Percentiles rank a stretch among this genome's conserved stretches.
Conservation (phyloP, 2,888 invertebrate species). For the Phragmatobia fuliginosa region DNA sequence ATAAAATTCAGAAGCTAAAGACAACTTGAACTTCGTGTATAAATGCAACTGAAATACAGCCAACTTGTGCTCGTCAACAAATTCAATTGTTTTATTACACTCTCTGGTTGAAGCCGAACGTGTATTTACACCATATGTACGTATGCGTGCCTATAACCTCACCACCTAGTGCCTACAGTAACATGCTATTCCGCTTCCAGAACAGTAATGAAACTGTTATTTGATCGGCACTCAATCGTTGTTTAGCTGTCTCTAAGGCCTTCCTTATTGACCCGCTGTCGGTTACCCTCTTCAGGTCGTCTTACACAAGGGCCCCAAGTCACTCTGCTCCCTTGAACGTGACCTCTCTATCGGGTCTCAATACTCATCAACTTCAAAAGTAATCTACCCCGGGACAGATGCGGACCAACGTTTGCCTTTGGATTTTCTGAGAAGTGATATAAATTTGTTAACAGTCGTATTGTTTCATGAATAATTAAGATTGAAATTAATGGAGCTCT, state of each 20-base stretch:
- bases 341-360: slow-evolving; percentile 40
- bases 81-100: not conserved
- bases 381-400: slow-evolving; percentile 45
- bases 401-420: slow-evolving; percentile 38
- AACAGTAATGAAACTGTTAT: slow-evolving; percentile 36
- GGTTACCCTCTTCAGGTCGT: slow-evolving; percentile 40
- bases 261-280: slow-evolving; percentile 35
- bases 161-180: not conserved
- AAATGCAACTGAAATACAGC: not conserved
- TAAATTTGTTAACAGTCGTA: slow-evolving; percentile 44
- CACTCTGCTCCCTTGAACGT: slow-evolving; percentile 47
- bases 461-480: slow-evolving; percentile 2
- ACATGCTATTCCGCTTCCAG: not conserved
- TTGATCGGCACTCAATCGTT: slow-evolving; percentile 40
- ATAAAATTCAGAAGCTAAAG: too few species aligned
- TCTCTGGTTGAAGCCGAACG: not conserved
- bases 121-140: not conserved
- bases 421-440: slow-evolving; percentile 28
- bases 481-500: not conserved
- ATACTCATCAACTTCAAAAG: slow-evolving; percentile 50
- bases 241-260: slow-evolving; percentile 42
- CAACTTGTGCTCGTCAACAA: not conserved
- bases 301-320: slow-evolving; percentile 45
- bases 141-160: not conserved
- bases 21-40: too few species aligned